Evolutionary conservation across 2,888 invertebrate species (phyloP).

Genomic region (Microplitis manilae): DNA sequence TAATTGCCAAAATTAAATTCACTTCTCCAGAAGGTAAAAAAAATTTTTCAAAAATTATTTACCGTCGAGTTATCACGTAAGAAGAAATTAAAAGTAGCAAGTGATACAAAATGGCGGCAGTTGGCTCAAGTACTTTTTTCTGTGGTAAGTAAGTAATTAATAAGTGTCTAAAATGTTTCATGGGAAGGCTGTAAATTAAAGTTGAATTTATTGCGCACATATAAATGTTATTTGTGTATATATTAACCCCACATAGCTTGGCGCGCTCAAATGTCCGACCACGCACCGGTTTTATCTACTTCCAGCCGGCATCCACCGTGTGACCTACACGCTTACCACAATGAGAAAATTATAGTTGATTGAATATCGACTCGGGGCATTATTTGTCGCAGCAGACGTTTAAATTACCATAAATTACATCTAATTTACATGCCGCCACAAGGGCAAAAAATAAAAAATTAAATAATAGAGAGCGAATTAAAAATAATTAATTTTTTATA

Average conservation of each 20-base stretch:
- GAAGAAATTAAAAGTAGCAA: no score
- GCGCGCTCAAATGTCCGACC: slow-evolving; percentile 26
- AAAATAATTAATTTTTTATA: slow-evolving; percentile 6
- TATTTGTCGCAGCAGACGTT: not conserved
- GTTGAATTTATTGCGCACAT: not conserved
- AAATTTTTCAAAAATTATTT: no score
- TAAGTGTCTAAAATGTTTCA: no score
- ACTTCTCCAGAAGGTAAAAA: no score
- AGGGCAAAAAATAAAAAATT: not conserved
- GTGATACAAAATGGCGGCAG: no score
- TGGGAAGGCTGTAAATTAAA: no score
- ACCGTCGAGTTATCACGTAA: no score
- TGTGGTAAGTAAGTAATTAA: no score
- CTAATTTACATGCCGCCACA: not conserved
- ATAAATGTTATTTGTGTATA: not conserved
- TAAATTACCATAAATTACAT: slow-evolving; percentile 10
- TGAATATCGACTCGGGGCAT: slow-evolving; percentile 9
- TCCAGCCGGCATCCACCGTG: not conserved
- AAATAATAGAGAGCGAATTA: not conserved
- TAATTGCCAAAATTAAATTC: no score
- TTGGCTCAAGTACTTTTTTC: no score
- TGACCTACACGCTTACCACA: slow-evolving; percentile 4
- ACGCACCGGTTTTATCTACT: slow-evolving; percentile 41
- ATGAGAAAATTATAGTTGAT: slow-evolving; percentile 28
- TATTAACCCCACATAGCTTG: not conserved